These are phyloP conservation scores for Sander lucioperca DNA, from an alignment of 2,113 vertebrate species.

Conservation along the genomic window DNA sequence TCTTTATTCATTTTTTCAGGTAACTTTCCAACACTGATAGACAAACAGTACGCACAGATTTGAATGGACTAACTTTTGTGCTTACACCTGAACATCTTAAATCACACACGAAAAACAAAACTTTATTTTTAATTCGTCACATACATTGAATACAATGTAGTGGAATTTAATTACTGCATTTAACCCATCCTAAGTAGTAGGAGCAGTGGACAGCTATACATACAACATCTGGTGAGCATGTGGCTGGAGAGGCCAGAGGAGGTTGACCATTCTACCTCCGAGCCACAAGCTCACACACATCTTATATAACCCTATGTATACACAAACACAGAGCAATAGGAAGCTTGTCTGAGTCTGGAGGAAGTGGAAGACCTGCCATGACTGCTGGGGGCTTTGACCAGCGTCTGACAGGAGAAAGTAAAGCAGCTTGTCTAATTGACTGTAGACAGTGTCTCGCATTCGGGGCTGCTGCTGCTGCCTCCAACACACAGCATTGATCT, in stretches of 20 bases:
- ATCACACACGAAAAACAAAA: background rate
- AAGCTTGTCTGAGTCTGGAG: constrained; percentile 46
- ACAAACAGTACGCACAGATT: background rate
- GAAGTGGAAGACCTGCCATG: constrained; percentile 50
- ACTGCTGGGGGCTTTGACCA: constrained; percentile 56
- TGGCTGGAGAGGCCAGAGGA: too few relatives aligned
- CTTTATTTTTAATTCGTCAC: too few relatives aligned
- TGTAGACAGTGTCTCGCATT: constrained; percentile 41
- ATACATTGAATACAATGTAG: too few relatives aligned
- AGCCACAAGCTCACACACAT: background rate
- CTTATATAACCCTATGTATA: constrained; percentile 30
- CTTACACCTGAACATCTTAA: constrained; percentile 27
- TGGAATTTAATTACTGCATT: too few relatives aligned
- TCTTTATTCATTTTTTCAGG: background rate
- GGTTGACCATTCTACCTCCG: too few relatives aligned
- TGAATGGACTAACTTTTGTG: background rate
- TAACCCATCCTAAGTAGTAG: too few relatives aligned
- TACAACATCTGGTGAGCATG: too few relatives aligned
- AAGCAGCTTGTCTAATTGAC: constrained; percentile 65
- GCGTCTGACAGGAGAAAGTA: constrained; percentile 65
- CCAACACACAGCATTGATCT: constrained; percentile 63
- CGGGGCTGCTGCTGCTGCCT: constrained; percentile 48
- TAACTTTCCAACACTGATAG: background rate
- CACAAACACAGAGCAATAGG: constrained; percentile 39
- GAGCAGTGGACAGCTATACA: too few relatives aligned